Evolutionary conservation across 2,888 invertebrate species (phyloP), one percentile per base, ranked within the genome.

Genomic region (Campoplex capitator): DNA sequence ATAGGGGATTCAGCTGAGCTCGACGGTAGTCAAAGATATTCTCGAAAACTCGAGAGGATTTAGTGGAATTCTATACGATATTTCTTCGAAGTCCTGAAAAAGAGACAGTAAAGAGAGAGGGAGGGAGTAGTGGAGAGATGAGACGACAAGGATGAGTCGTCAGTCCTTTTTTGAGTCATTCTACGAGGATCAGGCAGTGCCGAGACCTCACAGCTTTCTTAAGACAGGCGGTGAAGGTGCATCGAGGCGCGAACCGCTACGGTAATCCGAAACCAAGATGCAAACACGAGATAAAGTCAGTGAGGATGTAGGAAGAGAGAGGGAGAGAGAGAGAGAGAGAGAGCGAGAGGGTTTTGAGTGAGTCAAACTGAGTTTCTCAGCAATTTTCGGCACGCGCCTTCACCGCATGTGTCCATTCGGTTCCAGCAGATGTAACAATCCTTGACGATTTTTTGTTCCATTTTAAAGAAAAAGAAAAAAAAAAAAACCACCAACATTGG

Each of bases 331-430:
- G 48, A 71, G 23, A 23, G 23, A 23, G 23, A 23, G 23, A 23
- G 23, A n/a, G n/a, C n/a, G 65, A 28, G 77, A 75, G 58, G 11
- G 23, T 54, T 56, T 74, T 56, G 75, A 67, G 35, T 75, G 75
- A 70, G 68, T 54, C 62, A 78, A 85, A 83, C 81, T 84, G 79
- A 70, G 70, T 83, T 85, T 73, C 85, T 88, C 88, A 90, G 90
- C 90, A 91, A 90, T 92, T 88, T 93, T 92, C 91, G 93, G 93
- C 93, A 92, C 93, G 93, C 91, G 93, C 91, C 93, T 89, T 84
- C 73, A 35, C 88, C 67, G 38, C 83, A 70, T 62, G 65, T 74
- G 70, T 45, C 79, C 38, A 71, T 65, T 42, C 73, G 18, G 65
- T 48, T 54, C 80, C 76, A 28, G 28, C 51, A 79, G 74, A 65